Conservation (phyloP, 1,140 invertebrate species). For the Cryptotermes secundus region DNA sequence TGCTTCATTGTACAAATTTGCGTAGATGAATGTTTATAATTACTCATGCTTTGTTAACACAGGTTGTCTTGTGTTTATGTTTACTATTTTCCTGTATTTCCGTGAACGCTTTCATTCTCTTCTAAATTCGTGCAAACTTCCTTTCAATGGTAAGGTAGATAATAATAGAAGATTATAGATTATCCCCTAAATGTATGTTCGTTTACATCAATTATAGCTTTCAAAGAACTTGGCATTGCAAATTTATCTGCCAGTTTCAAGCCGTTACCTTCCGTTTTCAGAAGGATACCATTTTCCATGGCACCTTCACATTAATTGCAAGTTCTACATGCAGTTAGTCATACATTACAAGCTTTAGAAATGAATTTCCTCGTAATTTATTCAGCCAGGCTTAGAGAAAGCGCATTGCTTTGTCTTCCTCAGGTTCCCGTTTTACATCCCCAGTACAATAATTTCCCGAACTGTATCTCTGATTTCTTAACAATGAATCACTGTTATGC, state of each 20-base stretch:
- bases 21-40: too few relatives aligned
- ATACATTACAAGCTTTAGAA: conserved; percentile 9
- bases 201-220: not conserved
- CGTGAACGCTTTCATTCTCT: not conserved
- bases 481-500: not conserved
- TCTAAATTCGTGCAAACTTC: not conserved
- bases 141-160: not conserved
- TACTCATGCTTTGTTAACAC: too few relatives aligned
- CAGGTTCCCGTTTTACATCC: not conserved
- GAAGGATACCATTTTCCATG: not conserved
- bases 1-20: too few relatives aligned
- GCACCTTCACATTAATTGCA: not conserved
- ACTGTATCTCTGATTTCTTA: not conserved
- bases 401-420: not conserved
- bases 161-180: not conserved
- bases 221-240: not conserved
- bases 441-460: not conserved
- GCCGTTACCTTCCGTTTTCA: not conserved
- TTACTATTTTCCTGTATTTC: not conserved
- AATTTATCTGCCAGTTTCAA: not conserved
- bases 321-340: not conserved
- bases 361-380: not conserved
- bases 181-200: not conserved
- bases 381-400: not conserved
- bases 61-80: too few relatives aligned